Evolutionary conservation across 2,113 vertebrate species (phyloP), one percentile per base, ranked within the genome.

Genomic region (Entomyzon cyanotis): DNA sequence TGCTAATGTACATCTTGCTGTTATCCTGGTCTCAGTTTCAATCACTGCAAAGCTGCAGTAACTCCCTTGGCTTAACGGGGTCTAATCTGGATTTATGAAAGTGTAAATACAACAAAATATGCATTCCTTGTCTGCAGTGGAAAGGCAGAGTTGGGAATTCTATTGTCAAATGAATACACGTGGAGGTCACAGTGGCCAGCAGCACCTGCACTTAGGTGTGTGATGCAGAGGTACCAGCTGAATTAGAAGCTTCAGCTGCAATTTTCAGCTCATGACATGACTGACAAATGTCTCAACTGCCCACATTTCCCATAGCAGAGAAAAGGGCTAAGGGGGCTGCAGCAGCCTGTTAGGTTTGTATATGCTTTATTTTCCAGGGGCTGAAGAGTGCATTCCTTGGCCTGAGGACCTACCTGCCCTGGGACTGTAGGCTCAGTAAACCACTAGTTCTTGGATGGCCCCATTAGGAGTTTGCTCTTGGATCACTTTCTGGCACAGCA

Each of bases 111-210:
- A 53, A 55, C 70, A 22, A 85, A 83, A 69, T 47, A 55, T 10
- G 18, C 1, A 2, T 47, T 64, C 53, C 37, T 79, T 1, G 0
- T 37, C 69, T 79, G 4, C 0, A 1, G 41, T 5, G 18, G 63
- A 83, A 88, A 81, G 71, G 39, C 46, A 83, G 75, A 78, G 56
- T 7, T 53, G 42, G 50, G 63, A 73, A 46, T 62, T 84, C 46
- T 70, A 0, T 24, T 39, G 47, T 56, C 62, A 64, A 1, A 56
- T 22, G 27, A 63, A 81, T 53, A 47, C 9, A 15, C 0, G 0
- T 37, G 59, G 75, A 58, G 10, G 39, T 59, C 35, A 70, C 1
- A 2, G 27, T 33, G 44, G 35, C 49, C 78, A 93, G 69, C 39
- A 79, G 49, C n/a, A 74, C 14, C 31, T 69, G n/a, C 28, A 14